Conservation (phyloP, 2,888 invertebrate species). For the Acleris laterana region DNA sequence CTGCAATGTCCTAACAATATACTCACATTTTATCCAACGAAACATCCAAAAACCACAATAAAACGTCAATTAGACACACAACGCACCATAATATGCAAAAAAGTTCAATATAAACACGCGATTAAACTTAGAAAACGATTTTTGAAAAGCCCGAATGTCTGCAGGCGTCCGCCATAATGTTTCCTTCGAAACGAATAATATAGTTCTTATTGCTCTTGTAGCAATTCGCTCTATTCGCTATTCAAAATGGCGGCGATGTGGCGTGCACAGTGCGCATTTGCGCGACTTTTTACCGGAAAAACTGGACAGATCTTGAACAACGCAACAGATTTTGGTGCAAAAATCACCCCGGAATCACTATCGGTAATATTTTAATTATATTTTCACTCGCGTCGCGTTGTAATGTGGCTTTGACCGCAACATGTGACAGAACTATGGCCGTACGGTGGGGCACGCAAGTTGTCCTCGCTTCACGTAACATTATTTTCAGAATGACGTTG, state of each 20-base stretch:
- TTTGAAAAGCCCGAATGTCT: constrained; percentile 84
- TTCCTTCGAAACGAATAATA: constrained; percentile 85
- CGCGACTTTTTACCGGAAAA: constrained; percentile 80
- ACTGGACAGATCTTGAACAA: constrained; percentile 77
- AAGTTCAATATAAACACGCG: constrained; percentile 84
- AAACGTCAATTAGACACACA: constrained; percentile 78
- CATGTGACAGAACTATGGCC: constrained; percentile 83
- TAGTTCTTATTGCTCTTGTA: constrained; percentile 85
- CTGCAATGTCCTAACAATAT: constrained; percentile 82
- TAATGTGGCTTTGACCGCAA: constrained; percentile 77
- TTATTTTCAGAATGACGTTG: constrained; percentile 42
- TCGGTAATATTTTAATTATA: constrained; percentile 81
- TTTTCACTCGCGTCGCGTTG: constrained; percentile 68
- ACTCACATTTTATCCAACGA: constrained; percentile 79
- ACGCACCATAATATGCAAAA: constrained; percentile 83
- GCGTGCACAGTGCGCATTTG: constrained; percentile 81
- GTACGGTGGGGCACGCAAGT: constrained; percentile 72
- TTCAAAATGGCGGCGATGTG: constrained; percentile 85
- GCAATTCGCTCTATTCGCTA: constrained; percentile 85
- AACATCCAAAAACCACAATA: constrained; percentile 81
- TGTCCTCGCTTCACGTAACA: constrained; percentile 43
- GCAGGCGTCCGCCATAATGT: constrained; percentile 85
- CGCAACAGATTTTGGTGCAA: constrained; percentile 74
- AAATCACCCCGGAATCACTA: constrained; percentile 69
- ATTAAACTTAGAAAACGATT: constrained; percentile 84